These are phyloP conservation scores for Campoplex capitator DNA, from an alignment of 2,888 invertebrate genomes.

Conservation along the genomic window DNA sequence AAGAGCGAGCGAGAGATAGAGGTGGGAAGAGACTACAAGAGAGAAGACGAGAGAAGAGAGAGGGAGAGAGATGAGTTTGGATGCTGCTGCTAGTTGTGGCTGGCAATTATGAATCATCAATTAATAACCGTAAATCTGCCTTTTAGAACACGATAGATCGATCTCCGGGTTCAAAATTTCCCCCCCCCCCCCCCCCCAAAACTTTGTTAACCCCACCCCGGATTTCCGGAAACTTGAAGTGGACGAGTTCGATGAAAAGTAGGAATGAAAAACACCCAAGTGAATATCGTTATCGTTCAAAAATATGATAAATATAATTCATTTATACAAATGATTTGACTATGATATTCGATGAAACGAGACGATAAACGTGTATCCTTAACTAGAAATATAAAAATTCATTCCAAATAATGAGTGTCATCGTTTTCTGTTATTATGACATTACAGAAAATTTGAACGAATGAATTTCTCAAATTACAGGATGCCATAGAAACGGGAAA, in stretches of 20 bases:
- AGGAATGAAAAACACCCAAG: neutral
- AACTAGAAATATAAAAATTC: no score
- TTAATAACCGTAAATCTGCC: conserved; percentile 77
- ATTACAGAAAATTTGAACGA: neutral
- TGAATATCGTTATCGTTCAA: no score
- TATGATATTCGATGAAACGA: no score
- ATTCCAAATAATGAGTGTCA: no score
- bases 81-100: conserved; percentile 58
- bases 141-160: conserved; percentile 4
- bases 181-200: no score
- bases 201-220: neutral
- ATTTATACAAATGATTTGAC: no score
- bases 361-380: no score
- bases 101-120: conserved; percentile 80
- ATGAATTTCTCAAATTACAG: neutral
- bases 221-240: neutral
- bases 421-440: no score
- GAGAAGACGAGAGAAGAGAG: neutral
- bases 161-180: conserved; percentile 13
- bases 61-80: conserved; percentile 33
- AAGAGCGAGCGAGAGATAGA: conserved; percentile 6
- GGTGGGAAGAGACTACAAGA: neutral
- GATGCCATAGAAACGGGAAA: neutral
- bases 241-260: neutral
- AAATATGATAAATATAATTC: no score